Percentiles rank a stretch among this genome's conserved stretches.
Conservation (phyloP, 2,797 vertebrate genomes). For the Eulemur mongoz region DNA sequence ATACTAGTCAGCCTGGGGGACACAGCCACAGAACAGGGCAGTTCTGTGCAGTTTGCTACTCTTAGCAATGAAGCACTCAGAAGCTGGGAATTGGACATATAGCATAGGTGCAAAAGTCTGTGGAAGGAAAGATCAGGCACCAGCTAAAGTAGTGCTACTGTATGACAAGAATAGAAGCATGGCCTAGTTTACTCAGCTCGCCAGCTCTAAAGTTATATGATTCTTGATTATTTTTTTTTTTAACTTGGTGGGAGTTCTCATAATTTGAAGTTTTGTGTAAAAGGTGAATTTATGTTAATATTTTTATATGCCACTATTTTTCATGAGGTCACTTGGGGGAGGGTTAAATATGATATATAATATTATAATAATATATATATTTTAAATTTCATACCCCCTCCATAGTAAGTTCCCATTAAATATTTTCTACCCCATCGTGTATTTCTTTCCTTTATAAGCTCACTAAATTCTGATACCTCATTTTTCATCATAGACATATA, state of each 20-base stretch:
- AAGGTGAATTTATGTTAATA: background rate
- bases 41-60: background rate
- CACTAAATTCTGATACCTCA: background rate
- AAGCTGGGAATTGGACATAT: background rate
- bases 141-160: background rate
- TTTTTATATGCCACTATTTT: background rate
- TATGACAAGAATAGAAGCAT: background rate
- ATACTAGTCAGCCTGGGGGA: no score
- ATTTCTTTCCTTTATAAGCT: background rate
- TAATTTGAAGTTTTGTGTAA: background rate
- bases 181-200: background rate
- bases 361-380: background rate
- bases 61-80: background rate
- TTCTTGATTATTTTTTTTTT: background rate
- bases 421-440: background rate
- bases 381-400: background rate
- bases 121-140: no score
- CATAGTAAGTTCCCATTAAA: background rate
- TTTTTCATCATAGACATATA: background rate
- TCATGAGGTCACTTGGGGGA: background rate
- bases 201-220: background rate
- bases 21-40: background rate
- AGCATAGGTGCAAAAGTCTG: background rate
- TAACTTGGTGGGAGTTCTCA: background rate
- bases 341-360: background rate